phyloP scores from a whole-genome alignment of 2,888 invertebrate genomes.

The Mythimna loreyi region DNA sequence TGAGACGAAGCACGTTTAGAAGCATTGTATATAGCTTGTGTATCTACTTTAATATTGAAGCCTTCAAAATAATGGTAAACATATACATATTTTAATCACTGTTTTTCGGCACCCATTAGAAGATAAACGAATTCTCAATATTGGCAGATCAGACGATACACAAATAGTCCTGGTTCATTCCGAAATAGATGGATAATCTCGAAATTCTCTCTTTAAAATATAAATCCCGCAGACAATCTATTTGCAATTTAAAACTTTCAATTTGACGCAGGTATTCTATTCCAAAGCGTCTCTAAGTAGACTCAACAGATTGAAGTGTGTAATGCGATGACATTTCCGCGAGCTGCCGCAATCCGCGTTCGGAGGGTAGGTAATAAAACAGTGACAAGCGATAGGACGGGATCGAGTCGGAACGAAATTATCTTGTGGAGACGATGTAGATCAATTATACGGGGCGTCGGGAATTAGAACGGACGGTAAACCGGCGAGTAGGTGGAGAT shows the following conservation, averaged over 20 bases:
- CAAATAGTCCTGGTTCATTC: not conserved
- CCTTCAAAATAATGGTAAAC: not conserved
- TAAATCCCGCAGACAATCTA: conserved; percentile 1
- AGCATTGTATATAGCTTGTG: not conserved
- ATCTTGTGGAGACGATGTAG: conserved; percentile 74
- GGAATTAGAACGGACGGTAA: conserved; percentile 73
- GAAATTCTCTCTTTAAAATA: not conserved
- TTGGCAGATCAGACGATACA: not conserved
- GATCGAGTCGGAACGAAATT: conserved; percentile 75
- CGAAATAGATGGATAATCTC: not conserved
- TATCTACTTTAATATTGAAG: not conserved
- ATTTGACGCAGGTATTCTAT: conserved; percentile 18
- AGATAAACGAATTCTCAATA: not conserved
- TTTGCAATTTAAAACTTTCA: conserved; percentile 17
- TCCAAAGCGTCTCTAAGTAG: conserved; percentile 34
- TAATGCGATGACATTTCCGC: conserved; percentile 65
- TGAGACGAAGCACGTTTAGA: not conserved
- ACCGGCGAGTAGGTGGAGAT: conserved; percentile 75
- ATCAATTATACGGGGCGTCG: conserved; percentile 76
- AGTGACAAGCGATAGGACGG: conserved; percentile 71
- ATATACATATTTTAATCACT: not conserved
- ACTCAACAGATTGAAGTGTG: conserved; percentile 55
- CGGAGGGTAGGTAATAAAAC: conserved; percentile 71
- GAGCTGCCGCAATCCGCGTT: conserved; percentile 65
- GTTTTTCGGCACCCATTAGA: not conserved